phyloP scores from a whole-genome alignment of 35 echinoderm and acorn worm species.

The Strongylocentrotus purpuratus region DNA sequence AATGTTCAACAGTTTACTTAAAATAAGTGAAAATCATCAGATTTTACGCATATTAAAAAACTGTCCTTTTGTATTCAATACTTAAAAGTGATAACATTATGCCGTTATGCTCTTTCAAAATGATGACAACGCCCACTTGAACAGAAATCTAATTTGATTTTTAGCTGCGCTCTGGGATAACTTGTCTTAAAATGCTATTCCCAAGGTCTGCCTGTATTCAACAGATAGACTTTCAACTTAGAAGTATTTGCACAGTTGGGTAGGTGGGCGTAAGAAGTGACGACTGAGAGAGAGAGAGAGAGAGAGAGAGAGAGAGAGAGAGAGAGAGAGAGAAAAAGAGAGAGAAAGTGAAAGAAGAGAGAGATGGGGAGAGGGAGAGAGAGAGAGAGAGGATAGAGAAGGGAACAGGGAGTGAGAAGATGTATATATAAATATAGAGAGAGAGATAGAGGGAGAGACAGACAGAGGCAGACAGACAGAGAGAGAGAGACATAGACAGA shows the following conservation, averaged over 20 bases:
- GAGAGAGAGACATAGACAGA: not conserved
- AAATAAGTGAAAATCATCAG: too few species aligned
- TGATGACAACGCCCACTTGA: not conserved
- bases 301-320: not conserved
- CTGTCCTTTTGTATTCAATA: not conserved
- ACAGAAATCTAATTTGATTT: not conserved
- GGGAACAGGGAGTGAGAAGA: not conserved
- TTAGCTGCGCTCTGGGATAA: not conserved
- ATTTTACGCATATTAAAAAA: not conserved
- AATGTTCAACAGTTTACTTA: too few species aligned
- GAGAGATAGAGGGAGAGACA: not conserved
- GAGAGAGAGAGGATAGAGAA: not conserved
- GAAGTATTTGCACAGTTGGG: not conserved
- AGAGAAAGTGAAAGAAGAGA: not conserved
- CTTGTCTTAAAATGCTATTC: not conserved
- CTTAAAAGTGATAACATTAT: not conserved
- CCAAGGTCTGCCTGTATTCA: not conserved
- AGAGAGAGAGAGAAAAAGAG: not conserved
- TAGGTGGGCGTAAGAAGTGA: not conserved
- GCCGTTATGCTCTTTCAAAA: not conserved
- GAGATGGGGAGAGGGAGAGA: not conserved
- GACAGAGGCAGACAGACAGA: not conserved
- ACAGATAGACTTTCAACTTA: conserved; percentile 15
- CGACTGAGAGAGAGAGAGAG: not conserved
- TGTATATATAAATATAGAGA: too few species aligned